Evolutionary conservation across 2,888 invertebrate species (phyloP).

Genomic region (Eupsilia transversa): DNA sequence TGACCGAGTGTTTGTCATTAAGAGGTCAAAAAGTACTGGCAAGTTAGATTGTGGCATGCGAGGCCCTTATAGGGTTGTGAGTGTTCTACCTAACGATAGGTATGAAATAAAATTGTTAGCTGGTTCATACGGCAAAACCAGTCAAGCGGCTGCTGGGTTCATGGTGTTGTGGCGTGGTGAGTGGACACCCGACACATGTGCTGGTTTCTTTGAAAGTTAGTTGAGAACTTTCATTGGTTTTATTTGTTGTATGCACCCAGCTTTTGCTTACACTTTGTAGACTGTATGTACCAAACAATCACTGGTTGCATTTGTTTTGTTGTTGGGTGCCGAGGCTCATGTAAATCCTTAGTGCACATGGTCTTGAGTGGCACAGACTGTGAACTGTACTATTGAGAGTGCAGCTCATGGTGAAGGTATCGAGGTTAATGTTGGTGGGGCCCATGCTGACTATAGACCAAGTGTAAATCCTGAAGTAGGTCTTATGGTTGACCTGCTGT

Average conservation of each 20-base stretch:
- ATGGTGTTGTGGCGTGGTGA: not conserved
- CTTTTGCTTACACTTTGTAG: not conserved
- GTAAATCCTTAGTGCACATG: too few species aligned
- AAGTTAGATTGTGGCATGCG: conserved; percentile 3
- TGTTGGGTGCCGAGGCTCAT: conserved; percentile 1
- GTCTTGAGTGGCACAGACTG: too few species aligned
- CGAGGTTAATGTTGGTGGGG: conserved; percentile 3
- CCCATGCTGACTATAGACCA: conserved; percentile 5
- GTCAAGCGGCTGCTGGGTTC: not conserved
- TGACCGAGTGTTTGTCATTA: not conserved
- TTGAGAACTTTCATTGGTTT: conserved; percentile 2
- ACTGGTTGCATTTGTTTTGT: not conserved
- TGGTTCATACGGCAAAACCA: not conserved
- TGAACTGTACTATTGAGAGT: conserved; percentile 2
- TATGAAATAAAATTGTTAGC: not conserved
- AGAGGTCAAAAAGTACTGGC: conserved; percentile 1
- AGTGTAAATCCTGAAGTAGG: conserved; percentile 7
- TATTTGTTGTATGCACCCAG: not conserved
- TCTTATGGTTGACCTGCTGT: conserved; percentile 6
- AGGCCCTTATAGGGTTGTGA: not conserved
- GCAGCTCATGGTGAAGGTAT: not conserved
- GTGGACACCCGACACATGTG: too few species aligned
- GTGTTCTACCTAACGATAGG: not conserved
- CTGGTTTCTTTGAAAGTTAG: not conserved
- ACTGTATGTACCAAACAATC: not conserved